A percentile compares a stretch with the other conserved stretches of the same genome.
Conservation (phyloP, 2,797 vertebrate species). For the Periophthalmus magnuspinnatus region DNA sequence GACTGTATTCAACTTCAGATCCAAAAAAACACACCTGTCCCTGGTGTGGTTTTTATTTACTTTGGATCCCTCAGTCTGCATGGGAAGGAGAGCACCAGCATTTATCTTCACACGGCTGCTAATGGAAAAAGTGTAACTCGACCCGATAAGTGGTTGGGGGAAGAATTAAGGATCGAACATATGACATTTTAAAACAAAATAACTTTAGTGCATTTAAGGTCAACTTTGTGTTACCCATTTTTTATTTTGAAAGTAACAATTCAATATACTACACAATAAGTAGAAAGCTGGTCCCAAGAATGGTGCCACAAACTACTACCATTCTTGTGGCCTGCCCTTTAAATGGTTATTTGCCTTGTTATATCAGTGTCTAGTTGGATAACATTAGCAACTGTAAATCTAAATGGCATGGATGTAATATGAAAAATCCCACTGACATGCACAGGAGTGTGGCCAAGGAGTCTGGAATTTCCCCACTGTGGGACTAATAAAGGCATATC, state of each 20-base stretch:
- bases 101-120: not conserved
- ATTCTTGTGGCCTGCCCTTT: not conserved
- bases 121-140: not conserved
- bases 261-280: not conserved
- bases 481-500: too few species aligned
- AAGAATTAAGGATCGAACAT: not conserved
- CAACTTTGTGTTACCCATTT: not conserved
- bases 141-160: not conserved
- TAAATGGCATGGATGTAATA: not conserved
- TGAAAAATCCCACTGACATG: not conserved
- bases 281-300: not conserved
- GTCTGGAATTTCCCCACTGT: too few species aligned
- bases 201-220: not conserved
- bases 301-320: not conserved
- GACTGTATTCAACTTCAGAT: not conserved
- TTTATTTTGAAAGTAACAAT: not conserved
- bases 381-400: too few species aligned
- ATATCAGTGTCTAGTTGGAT: not conserved
- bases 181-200: not conserved
- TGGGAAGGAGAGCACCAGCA: constrained; percentile 21
- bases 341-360: not conserved
- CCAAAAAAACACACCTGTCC: not conserved
- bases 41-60: constrained; percentile 37
- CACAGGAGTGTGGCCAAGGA: not conserved
- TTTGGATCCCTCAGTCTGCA: constrained; percentile 11